Conservation (phyloP, 2,113 vertebrate genomes). For the Nanorana parkeri region DNA sequence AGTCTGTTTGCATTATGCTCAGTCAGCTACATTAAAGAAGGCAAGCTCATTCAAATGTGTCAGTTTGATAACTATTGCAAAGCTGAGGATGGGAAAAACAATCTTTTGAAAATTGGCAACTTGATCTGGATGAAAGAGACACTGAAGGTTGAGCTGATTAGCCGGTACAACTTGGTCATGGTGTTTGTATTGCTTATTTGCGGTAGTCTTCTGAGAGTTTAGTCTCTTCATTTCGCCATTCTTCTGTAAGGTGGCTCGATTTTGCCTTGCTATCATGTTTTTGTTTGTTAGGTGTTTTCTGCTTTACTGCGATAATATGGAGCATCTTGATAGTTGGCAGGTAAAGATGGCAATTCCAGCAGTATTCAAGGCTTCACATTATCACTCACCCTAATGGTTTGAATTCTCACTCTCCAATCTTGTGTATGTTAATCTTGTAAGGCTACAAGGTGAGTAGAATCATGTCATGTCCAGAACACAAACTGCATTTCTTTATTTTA, state of each 20-base stretch:
- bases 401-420: no score
- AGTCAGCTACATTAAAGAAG: not conserved
- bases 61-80: not conserved
- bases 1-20: not conserved
- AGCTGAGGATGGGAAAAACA: not conserved
- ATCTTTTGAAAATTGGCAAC: not conserved
- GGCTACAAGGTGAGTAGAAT: no score
- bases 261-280: not conserved
- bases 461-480: no score
- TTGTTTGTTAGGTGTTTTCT: not conserved
- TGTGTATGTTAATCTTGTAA: no score
- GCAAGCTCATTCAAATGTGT: not conserved
- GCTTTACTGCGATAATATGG: no score
- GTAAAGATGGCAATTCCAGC: no score
- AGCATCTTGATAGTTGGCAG: no score
- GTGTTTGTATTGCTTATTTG: conserved; percentile 3
- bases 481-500: no score
- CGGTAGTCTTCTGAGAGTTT: not conserved
- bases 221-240: not conserved
- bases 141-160: not conserved
- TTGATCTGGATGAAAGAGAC: not conserved
- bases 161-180: conserved; percentile 1
- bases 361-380: no score
- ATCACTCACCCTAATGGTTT: no score
- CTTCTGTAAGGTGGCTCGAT: not conserved